Evolutionary conservation across 2,888 invertebrate species (phyloP).

Genomic region (Drosophila cyrtoloma): DNA sequence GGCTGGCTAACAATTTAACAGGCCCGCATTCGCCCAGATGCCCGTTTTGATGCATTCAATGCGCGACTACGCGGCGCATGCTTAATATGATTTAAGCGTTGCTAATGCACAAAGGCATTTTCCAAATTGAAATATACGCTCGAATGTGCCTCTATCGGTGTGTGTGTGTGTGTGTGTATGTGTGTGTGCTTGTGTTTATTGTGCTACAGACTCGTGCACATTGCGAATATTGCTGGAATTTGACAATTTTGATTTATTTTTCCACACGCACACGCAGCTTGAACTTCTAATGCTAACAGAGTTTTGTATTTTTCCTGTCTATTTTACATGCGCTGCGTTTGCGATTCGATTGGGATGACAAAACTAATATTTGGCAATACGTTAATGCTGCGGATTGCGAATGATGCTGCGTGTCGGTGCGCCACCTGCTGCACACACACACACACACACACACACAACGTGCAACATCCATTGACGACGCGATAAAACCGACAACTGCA

Average conservation of each 20-base stretch:
- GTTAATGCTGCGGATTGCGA: conserved; percentile 55
- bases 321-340: conserved; percentile 49
- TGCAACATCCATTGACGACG: conserved; percentile 67
- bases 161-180: conserved; percentile 6
- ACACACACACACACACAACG: conserved; percentile 34
- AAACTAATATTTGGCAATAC: conserved; percentile 66
- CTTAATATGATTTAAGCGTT: conserved; percentile 74
- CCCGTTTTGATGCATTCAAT: conserved; percentile 38
- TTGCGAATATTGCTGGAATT: conserved; percentile 47
- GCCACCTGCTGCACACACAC: conserved; percentile 13
- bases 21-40: conserved; percentile 26
- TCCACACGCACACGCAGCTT: conserved; percentile 29
- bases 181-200: background rate
- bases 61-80: conserved; percentile 67
- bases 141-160: background rate
- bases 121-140: conserved; percentile 68
- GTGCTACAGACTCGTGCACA: conserved; percentile 32
- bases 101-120: conserved; percentile 77
- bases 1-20: conserved; percentile 65
- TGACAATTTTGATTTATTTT: conserved; percentile 78
- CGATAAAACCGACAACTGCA: conserved; percentile 21
- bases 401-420: background rate
- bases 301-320: conserved; percentile 45
- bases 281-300: conserved; percentile 69
- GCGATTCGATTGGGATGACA: conserved; percentile 50